Evolutionary conservation across 2,888 invertebrate genomes (phyloP).

Genomic region (Troides helena): DNA sequence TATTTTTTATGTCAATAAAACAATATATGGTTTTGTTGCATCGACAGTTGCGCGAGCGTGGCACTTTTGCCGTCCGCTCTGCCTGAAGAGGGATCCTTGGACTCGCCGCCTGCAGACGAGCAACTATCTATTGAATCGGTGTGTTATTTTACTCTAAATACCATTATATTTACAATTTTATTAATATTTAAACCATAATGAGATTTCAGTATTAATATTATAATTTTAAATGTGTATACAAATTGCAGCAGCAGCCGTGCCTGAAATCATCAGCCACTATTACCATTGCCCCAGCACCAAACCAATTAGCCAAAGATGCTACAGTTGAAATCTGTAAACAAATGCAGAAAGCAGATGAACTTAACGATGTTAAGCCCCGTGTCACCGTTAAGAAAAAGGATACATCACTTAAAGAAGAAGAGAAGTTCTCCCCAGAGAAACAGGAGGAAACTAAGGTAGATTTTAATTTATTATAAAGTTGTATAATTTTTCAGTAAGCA

Average conservation of each 20-base stretch:
- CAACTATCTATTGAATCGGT: constrained; percentile 37
- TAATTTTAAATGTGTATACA: not conserved
- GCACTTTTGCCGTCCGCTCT: constrained; percentile 50
- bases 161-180: too few relatives aligned
- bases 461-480: not conserved
- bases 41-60: constrained; percentile 57
- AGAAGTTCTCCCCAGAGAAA: constrained; percentile 52
- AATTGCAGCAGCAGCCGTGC: constrained; percentile 47
- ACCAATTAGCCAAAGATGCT: constrained; percentile 49
- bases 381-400: constrained; percentile 52
- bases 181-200: too few relatives aligned
- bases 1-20: not conserved
- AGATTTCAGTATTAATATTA: not conserved
- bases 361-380: constrained; percentile 52
- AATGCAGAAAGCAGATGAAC: constrained; percentile 50
- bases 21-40: not conserved
- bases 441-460: constrained; percentile 58
- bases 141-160: constrained; percentile 5
- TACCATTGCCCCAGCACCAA: constrained; percentile 58
- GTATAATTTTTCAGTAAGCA: not conserved
- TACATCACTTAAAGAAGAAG: constrained; percentile 53
- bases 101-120: constrained; percentile 48
- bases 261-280: constrained; percentile 72
- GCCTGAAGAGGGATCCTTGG: constrained; percentile 54
- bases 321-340: constrained; percentile 55